Percentiles rank a stretch among this genome's conserved stretches.
Evolutionary conservation across 2,797 vertebrate species (phyloP).

Genomic region (Tamandua tetradactyla): DNA sequence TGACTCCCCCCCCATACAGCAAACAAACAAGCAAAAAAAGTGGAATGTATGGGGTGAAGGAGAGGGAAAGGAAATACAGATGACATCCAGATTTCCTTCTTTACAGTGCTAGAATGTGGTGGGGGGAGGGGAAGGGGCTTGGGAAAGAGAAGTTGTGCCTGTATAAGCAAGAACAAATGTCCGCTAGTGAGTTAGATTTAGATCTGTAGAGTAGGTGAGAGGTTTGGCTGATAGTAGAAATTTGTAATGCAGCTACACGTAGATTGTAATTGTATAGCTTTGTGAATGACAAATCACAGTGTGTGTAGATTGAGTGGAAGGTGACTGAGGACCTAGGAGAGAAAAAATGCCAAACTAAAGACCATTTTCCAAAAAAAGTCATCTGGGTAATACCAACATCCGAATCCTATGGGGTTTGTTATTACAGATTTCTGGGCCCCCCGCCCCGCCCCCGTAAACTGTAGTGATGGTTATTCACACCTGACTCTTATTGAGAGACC

Average conservation of each 20-base stretch:
- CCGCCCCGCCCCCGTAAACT: background rate
- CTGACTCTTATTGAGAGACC: background rate
- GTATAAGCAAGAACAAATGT: background rate
- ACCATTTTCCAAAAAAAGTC: background rate
- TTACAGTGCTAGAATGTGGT: background rate
- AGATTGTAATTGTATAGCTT: background rate
- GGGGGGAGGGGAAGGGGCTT: too few species aligned
- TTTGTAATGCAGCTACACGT: background rate
- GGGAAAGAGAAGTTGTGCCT: background rate
- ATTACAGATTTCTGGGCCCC: background rate
- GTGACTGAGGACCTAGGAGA: background rate
- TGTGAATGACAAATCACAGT: background rate
- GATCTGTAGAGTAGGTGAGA: background rate
- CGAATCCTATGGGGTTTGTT: background rate
- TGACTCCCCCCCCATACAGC: too few species aligned
- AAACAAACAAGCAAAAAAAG: too few species aligned
- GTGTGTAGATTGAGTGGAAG: background rate
- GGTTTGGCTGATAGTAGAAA: background rate
- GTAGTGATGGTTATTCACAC: background rate
- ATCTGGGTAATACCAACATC: background rate
- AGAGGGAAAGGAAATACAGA: background rate
- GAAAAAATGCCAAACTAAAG: background rate
- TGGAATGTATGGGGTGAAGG: background rate
- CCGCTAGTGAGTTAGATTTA: background rate
- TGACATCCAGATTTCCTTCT: background rate